Conservation (phyloP, 2,797 vertebrate genomes). For the Schizothorax lantsangensis region DNA sequence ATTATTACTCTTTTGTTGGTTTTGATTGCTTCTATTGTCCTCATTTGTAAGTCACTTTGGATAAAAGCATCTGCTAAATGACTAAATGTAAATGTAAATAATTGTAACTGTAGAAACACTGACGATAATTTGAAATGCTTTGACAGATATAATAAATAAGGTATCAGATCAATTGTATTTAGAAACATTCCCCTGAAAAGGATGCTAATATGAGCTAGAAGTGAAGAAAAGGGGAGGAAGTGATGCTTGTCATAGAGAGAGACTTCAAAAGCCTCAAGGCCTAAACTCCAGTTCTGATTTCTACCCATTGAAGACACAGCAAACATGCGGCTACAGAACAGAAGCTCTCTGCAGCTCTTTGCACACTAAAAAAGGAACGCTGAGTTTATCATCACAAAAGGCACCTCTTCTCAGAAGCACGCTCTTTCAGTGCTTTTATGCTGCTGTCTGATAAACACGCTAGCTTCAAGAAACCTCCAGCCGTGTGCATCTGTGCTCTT, state of each 20-base stretch:
- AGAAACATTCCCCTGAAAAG: neutral
- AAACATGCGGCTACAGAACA: constrained; percentile 62
- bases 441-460: neutral
- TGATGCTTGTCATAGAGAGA: neutral
- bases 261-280: neutral
- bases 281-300: neutral
- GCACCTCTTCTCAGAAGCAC: neutral
- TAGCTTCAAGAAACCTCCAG: constrained; percentile 1
- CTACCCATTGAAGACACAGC: constrained; percentile 44
- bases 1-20: too few species aligned
- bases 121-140: neutral
- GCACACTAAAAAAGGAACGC: neutral
- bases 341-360: neutral
- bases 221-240: neutral
- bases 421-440: neutral
- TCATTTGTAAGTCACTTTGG: too few species aligned
- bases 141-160: neutral
- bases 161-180: neutral
- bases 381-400: neutral
- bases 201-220: neutral
- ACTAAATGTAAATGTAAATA: too few species aligned
- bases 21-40: too few species aligned
- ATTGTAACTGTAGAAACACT: too few species aligned
- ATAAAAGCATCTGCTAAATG: too few species aligned
- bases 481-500: constrained; percentile 9